A percentile compares a stretch with the other conserved stretches of the same genome.
phyloP scores from a whole-genome alignment of 2,113 vertebrate species.

The Uria lomvia region DNA sequence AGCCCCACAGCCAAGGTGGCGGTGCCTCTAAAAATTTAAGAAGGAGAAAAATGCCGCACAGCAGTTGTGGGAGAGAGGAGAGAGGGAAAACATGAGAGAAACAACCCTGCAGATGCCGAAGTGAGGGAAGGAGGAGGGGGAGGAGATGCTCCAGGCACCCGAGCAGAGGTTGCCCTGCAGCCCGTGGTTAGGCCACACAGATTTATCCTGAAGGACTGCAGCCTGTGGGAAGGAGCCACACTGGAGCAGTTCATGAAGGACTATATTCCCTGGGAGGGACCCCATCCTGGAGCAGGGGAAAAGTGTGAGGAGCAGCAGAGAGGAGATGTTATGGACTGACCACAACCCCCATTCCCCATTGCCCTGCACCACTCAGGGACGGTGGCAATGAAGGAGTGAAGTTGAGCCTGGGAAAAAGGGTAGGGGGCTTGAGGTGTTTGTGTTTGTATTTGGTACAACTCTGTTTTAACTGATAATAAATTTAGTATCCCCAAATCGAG shows the following conservation, averaged over 20 bases:
- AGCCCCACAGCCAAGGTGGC: neutral
- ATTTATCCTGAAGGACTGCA: neutral
- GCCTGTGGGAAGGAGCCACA: neutral
- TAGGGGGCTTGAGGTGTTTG: neutral
- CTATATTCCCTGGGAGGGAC: neutral
- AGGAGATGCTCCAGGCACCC: fast-evolving
- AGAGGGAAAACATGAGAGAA: neutral
- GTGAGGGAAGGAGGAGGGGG: neutral
- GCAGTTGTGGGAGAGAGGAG: neutral
- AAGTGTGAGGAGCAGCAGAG: neutral
- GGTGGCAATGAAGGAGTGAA: neutral
- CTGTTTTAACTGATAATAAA: neutral
- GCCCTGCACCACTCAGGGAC: fast-evolving
- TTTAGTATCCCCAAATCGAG: neutral
- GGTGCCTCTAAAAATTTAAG: neutral
- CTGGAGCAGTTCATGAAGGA: fast-evolving
- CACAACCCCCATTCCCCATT: neutral
- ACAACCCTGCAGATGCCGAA: neutral
- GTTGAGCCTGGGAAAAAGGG: neutral
- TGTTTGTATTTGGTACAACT: neutral
- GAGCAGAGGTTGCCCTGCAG: neutral
- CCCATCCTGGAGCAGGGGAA: neutral
- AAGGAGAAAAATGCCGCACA: neutral
- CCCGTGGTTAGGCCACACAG: neutral
- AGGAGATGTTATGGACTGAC: neutral